Percentiles rank a stretch among this genome's conserved stretches.
Conservation (phyloP, 2,113 vertebrate genomes). For the Ceyx margarethae region DNA sequence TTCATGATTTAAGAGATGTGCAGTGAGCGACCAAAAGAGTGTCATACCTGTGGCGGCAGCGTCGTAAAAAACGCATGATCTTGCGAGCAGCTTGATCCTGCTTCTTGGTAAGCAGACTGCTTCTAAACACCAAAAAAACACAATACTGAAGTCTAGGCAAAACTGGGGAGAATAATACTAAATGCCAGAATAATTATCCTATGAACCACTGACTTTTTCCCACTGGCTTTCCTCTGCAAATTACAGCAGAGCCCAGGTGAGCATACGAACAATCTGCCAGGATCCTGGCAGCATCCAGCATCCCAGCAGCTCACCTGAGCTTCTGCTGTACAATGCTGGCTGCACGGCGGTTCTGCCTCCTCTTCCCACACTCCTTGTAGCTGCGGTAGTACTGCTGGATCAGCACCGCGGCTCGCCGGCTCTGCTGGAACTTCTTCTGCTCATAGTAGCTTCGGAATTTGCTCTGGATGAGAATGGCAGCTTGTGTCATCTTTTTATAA, state of each 20-base stretch:
- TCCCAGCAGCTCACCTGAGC: slow-evolving; percentile 67
- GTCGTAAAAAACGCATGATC: slow-evolving; percentile 98
- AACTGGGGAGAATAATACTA: neutral
- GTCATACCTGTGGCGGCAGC: slow-evolving; percentile 95
- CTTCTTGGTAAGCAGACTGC: slow-evolving; percentile 97
- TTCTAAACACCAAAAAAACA: slow-evolving; percentile 75
- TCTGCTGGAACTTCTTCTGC: slow-evolving; percentile 98
- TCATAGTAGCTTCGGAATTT: slow-evolving; percentile 98
- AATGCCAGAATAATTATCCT: neutral
- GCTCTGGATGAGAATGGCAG: slow-evolving; percentile 99
- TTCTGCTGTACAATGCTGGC: slow-evolving; percentile 86
- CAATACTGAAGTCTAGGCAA: neutral
- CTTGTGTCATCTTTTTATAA: slow-evolving; percentile 99
- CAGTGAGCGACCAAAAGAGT: neutral
- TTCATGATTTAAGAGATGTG: neutral
- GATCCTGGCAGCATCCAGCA: accelerated
- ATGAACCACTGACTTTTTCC: neutral
- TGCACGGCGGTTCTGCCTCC: slow-evolving; percentile 85
- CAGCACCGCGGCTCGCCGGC: slow-evolving; percentile 91
- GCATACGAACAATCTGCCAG: accelerated
- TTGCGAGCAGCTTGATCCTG: slow-evolving; percentile 99
- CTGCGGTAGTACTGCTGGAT: slow-evolving; percentile 99
- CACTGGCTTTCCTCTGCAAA: neutral
- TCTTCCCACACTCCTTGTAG: slow-evolving; percentile 90
- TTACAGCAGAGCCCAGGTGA: neutral